Percentiles rank a stretch among this genome's conserved stretches.
Conservation (phyloP, 2,113 vertebrate genomes). For the Alces alces region DNA sequence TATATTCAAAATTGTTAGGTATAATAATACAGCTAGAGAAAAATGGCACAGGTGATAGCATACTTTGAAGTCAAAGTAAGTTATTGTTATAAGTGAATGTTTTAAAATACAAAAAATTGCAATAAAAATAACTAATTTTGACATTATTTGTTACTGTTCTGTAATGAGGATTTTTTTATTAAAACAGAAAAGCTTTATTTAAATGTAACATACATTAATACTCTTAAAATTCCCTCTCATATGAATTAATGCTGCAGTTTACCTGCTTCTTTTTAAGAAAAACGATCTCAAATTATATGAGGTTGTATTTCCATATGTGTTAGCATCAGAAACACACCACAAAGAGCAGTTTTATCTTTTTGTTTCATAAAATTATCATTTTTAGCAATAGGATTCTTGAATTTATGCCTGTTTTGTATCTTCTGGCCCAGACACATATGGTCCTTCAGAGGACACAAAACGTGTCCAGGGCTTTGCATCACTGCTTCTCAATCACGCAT, state of each 20-base stretch:
- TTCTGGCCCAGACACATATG: not conserved
- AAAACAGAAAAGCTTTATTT: not conserved
- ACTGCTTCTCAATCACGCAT: not conserved
- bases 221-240: not conserved
- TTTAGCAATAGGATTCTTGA: not conserved
- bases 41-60: conserved; percentile 48
- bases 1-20: not conserved
- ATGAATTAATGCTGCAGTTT: not conserved
- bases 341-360: not conserved
- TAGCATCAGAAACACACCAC: not conserved
- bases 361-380: not conserved
- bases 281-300: not conserved
- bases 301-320: not conserved
- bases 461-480: fast-evolving
- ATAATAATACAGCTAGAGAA: conserved; percentile 59
- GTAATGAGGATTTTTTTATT: not conserved
- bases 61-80: conserved; percentile 27
- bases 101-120: not conserved
- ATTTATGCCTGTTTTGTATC: not conserved
- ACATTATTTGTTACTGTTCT: not conserved
- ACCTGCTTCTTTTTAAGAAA: not conserved
- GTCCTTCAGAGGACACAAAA: not conserved
- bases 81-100: conserved; percentile 46
- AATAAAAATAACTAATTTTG: not conserved
- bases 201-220: not conserved